phyloP scores from a whole-genome alignment of 1,140 invertebrate genomes.

The Drosophila cardini region DNA sequence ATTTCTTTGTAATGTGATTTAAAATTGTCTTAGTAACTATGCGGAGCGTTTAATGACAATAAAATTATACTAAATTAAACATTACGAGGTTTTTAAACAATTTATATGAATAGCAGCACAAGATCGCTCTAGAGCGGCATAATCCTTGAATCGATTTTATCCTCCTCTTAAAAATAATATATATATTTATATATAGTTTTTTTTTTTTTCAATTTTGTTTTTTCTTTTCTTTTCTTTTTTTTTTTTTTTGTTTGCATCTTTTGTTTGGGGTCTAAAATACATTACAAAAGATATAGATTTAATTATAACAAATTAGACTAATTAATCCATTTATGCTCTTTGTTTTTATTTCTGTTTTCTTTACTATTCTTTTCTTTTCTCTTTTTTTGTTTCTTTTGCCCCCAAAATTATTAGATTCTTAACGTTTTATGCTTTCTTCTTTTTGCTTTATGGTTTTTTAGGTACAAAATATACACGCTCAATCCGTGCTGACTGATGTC shows the following conservation, averaged over 20 bases:
- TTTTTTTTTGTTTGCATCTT: neutral
- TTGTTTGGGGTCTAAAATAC: slow-evolving; percentile 29
- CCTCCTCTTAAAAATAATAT: slow-evolving; percentile 24
- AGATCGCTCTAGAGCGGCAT: slow-evolving; percentile 13
- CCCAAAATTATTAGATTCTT: slow-evolving; percentile 1
- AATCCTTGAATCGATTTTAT: slow-evolving; percentile 4
- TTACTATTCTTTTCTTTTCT: slow-evolving; percentile 3
- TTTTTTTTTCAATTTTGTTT: neutral
- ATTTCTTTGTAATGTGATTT: slow-evolving; percentile 65
- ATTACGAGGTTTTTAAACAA: slow-evolving; percentile 68
- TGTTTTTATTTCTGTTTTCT: no score
- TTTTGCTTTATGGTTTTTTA: slow-evolving; percentile 50
- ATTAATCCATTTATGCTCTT: slow-evolving; percentile 34
- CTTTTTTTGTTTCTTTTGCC: slow-evolving; percentile 4
- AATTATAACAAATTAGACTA: slow-evolving; percentile 49
- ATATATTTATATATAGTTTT: neutral
- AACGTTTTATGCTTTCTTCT: slow-evolving; percentile 7
- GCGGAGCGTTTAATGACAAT: slow-evolving; percentile 31
- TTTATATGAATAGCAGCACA: slow-evolving; percentile 44
- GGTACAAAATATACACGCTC: slow-evolving; percentile 67
- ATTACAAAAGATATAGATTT: slow-evolving; percentile 41
- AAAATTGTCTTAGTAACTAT: slow-evolving; percentile 63
- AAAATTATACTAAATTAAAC: slow-evolving; percentile 72
- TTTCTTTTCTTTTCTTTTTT: slow-evolving; percentile 3
- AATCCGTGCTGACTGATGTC: slow-evolving; percentile 2